Conservation (phyloP, 2,113 vertebrate species). For the Drymodes brunneopygia region DNA sequence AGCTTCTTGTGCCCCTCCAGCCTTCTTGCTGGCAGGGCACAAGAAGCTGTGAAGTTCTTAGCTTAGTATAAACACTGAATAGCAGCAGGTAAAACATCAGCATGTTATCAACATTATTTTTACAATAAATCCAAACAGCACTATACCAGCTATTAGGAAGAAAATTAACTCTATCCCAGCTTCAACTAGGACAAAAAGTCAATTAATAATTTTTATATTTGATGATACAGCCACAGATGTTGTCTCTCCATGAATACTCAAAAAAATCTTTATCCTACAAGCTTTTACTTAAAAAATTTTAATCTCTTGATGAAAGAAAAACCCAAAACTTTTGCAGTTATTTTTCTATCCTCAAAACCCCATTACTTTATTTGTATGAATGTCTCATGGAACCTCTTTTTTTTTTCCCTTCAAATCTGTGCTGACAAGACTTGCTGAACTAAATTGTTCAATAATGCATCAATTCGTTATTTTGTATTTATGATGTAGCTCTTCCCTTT, state of each 20-base stretch:
- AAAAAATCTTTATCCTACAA: not conserved
- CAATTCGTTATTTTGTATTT: not conserved
- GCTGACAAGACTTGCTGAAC: not conserved
- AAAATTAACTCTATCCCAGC: not conserved
- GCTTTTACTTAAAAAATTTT: not conserved
- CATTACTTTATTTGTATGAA: not conserved
- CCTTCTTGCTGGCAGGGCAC: not conserved
- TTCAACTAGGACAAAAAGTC: not conserved
- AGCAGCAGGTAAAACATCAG: not conserved
- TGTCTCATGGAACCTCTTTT: not conserved
- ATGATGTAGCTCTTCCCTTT: not conserved
- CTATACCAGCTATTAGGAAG: not conserved
- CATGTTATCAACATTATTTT: not conserved
- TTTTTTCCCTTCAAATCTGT: not conserved
- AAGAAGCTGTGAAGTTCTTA: not conserved
- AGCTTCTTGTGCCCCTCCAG: not conserved
- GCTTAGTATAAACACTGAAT: not conserved
- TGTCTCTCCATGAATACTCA: not conserved
- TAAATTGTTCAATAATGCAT: slow-evolving; percentile 48
- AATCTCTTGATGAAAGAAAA: not conserved
- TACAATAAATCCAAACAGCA: not conserved
- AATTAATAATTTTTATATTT: not conserved
- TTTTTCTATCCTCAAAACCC: not conserved
- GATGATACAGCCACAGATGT: not conserved
- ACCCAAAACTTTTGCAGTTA: not conserved